Conservation (phyloP, 35 echinoderm and acorn worm species). For the Amphiura filiformis region DNA sequence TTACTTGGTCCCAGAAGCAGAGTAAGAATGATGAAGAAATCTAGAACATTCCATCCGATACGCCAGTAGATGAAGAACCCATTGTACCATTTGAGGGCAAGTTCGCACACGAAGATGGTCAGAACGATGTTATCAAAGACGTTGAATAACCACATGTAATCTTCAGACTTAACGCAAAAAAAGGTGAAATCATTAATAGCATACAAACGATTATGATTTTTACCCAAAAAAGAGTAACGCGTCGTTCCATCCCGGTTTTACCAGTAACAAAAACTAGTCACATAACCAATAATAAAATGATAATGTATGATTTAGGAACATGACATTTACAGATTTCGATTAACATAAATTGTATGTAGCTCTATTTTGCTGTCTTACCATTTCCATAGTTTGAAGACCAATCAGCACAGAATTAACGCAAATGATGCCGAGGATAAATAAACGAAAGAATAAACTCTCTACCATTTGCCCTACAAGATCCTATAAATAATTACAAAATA, state of each 20-base stretch:
- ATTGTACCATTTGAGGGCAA: slow-evolving; percentile 94
- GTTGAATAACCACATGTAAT: slow-evolving; percentile 82
- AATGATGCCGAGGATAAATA: slow-evolving; percentile 81
- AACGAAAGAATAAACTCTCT: slow-evolving; percentile 72
- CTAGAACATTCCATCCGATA: slow-evolving; percentile 92
- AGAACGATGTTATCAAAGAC: slow-evolving; percentile 93
- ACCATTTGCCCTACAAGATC: slow-evolving; percentile 91
- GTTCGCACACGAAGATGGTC: slow-evolving; percentile 85
- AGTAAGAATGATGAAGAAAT: slow-evolving; percentile 96
- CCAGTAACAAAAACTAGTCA: not conserved
- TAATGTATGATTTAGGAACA: too few species aligned
- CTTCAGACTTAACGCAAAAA: slow-evolving; percentile 60
- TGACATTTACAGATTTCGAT: too few species aligned
- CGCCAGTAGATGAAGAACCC: slow-evolving; percentile 98
- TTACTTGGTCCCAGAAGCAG: slow-evolving; percentile 94
- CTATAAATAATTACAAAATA: slow-evolving; percentile 14
- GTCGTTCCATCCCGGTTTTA: not conserved
- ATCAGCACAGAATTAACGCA: slow-evolving; percentile 83
- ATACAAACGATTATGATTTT: not conserved
- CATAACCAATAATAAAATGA: too few species aligned
- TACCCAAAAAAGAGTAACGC: too few species aligned
- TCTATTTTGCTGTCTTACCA: too few species aligned
- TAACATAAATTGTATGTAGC: too few species aligned
- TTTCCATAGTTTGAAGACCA: slow-evolving; percentile 71
- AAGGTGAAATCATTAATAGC: not conserved